A percentile compares a stretch with the other conserved stretches of the same genome.
These are phyloP conservation scores for Porites divaricata DNA, from an alignment of 92 coral and sea anemone species.

Conservation along the genomic window DNA sequence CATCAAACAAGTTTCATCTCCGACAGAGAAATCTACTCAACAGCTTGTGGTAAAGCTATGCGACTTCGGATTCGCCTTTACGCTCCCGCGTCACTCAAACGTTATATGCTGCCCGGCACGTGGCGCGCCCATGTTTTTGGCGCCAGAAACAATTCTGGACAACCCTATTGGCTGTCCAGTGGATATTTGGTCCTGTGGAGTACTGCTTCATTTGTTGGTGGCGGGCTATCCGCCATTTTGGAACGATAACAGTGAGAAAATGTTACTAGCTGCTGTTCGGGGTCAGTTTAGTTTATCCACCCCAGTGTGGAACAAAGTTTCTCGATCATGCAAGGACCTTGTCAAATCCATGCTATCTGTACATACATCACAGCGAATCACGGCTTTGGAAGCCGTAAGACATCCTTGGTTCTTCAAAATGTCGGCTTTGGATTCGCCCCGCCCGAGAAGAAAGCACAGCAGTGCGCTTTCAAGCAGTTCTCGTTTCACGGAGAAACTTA, in stretches of 20 bases:
- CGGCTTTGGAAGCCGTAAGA: slow-evolving; percentile 78
- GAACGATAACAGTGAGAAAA: slow-evolving; percentile 81
- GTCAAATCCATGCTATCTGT: slow-evolving; percentile 73
- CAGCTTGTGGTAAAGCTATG: slow-evolving; percentile 76
- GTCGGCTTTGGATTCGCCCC: slow-evolving; percentile 32
- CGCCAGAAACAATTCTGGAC: slow-evolving; percentile 97
- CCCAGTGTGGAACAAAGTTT: slow-evolving; percentile 81
- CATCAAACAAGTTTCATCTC: slow-evolving; percentile 63
- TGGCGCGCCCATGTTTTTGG: slow-evolving; percentile 97
- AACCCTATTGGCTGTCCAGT: slow-evolving; percentile 91
- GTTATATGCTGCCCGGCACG: slow-evolving; percentile 81
- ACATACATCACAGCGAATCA: slow-evolving; percentile 75
- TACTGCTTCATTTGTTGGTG: slow-evolving; percentile 80
- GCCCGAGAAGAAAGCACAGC: slow-evolving; percentile 43
- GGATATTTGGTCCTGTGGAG: slow-evolving; percentile 94
- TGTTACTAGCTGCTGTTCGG: slow-evolving; percentile 79
- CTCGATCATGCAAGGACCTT: slow-evolving; percentile 75
- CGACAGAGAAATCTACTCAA: slow-evolving; percentile 35
- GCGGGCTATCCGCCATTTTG: slow-evolving; percentile 99
- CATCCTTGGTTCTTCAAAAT: slow-evolving; percentile 63
- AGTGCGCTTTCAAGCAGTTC: slow-evolving; percentile 29
- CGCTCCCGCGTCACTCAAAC: slow-evolving; percentile 66
- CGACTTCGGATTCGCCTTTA: slow-evolving; percentile 93
- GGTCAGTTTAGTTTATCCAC: slow-evolving; percentile 73
- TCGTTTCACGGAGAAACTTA: slow-evolving; percentile 62